These are phyloP conservation scores for Theocolax elegans DNA, from an alignment of 1,140 invertebrate genomes.

Conservation along the genomic window DNA sequence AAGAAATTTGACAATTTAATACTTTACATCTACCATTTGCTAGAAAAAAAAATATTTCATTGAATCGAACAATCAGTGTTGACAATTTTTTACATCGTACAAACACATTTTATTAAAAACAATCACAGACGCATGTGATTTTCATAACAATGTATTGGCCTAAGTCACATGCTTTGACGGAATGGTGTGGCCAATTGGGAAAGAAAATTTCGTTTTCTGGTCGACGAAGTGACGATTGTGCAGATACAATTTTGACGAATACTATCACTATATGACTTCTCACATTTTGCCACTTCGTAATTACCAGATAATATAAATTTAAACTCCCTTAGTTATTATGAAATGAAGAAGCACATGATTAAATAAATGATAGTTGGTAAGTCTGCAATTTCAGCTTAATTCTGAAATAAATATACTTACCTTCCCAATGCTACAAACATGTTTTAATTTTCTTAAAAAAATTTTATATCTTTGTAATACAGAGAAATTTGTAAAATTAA, in stretches of 20 bases:
- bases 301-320: no score
- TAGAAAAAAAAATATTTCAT: conserved; percentile 35
- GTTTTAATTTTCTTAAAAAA: conserved; percentile 17
- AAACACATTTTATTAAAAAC: conserved; percentile 42
- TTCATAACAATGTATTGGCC: conserved; percentile 29
- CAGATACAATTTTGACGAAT: no score
- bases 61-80: conserved; percentile 32
- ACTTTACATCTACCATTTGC: conserved; percentile 35
- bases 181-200: conserved; percentile 38
- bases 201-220: no score
- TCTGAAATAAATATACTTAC: conserved; percentile 39
- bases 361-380: conserved; percentile 17
- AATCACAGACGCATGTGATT: conserved; percentile 40
- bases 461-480: neutral
- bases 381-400: conserved; percentile 24
- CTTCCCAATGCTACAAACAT: conserved; percentile 25
- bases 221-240: no score
- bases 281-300: no score
- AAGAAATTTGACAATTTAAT: conserved; percentile 27
- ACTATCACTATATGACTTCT: no score
- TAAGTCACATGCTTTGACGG: conserved; percentile 15
- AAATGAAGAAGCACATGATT: conserved; percentile 31
- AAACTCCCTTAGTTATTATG: no score
- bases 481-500: conserved; percentile 21
- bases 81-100: conserved; percentile 38